phyloP scores from a whole-genome alignment of 2,797 vertebrate genomes.

The Meda fulgida region DNA sequence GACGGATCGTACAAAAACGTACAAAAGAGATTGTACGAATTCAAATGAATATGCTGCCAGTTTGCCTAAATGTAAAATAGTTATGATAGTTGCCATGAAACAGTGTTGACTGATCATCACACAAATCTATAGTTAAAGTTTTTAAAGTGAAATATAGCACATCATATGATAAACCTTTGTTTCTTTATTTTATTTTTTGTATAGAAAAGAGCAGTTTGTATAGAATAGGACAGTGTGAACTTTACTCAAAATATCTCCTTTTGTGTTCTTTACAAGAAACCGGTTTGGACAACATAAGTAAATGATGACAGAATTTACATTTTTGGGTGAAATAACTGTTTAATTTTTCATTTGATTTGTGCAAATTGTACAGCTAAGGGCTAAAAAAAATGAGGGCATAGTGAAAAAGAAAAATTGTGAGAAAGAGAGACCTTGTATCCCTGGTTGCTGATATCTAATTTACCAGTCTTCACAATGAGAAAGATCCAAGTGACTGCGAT shows the following conservation, averaged over 20 bases:
- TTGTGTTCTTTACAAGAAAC: not conserved
- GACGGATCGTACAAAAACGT: not conserved
- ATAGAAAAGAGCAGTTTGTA: not conserved
- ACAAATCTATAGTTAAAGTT: not conserved
- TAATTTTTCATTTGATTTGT: not conserved
- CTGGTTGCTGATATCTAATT: conserved; percentile 51
- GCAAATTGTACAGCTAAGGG: conserved; percentile 9
- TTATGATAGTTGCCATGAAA: not conserved
- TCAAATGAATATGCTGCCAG: not conserved
- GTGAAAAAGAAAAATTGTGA: conserved; percentile 17
- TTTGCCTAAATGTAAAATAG: not conserved
- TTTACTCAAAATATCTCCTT: not conserved
- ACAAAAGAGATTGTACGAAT: not conserved
- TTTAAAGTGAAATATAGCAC: not conserved
- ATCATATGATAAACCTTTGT: not conserved
- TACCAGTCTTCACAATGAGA: conserved; percentile 41
- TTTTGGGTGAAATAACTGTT: not conserved
- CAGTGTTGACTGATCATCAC: not conserved
- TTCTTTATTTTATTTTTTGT: too few relatives aligned
- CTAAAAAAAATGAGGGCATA: not conserved
- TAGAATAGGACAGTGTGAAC: not conserved
- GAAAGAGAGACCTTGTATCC: conserved; percentile 8
- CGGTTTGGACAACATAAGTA: not conserved
- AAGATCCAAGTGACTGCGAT: conserved; percentile 36
- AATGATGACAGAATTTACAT: not conserved